Evolutionary conservation across 2,797 vertebrate genomes (phyloP).

Genomic region (Phrynocephalus guinanensis): DNA sequence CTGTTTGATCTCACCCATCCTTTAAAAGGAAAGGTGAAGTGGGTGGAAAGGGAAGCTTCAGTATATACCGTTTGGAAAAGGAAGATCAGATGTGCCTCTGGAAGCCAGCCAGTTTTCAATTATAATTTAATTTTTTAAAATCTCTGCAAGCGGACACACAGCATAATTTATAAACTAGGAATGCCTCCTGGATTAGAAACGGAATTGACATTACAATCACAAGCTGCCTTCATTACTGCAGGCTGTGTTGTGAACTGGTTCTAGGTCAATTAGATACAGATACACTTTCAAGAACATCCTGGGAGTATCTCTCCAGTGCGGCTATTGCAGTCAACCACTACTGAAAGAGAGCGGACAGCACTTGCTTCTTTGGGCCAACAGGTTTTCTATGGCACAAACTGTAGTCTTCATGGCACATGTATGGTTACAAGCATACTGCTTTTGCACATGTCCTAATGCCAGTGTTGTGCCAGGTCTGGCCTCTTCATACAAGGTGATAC

Average conservation of each 20-base stretch:
- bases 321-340: background rate
- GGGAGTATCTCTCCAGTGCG: background rate
- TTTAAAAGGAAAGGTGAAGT: slow-evolving; percentile 48
- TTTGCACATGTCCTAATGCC: background rate
- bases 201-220: slow-evolving; percentile 14
- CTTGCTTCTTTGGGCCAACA: background rate
- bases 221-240: slow-evolving; percentile 5
- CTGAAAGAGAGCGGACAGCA: background rate
- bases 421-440: background rate
- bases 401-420: slow-evolving; percentile 1
- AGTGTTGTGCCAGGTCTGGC: background rate
- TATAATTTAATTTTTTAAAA: background rate
- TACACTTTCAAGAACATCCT: slow-evolving; percentile 8
- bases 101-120: slow-evolving; percentile 7
- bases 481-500: background rate
- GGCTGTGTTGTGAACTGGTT: slow-evolving; percentile 14
- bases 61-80: slow-evolving; percentile 22
- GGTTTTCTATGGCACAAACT: background rate
- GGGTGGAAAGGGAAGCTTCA: background rate
- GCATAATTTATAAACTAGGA: slow-evolving; percentile 3
- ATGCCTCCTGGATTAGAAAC: slow-evolving; percentile 7
- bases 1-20: slow-evolving; percentile 55
- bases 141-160: background rate
- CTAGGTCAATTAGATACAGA: slow-evolving; percentile 25
- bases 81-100: slow-evolving; percentile 12